Conservation (phyloP, 2,113 vertebrate genomes). For the Zosterops hypoxanthus region DNA sequence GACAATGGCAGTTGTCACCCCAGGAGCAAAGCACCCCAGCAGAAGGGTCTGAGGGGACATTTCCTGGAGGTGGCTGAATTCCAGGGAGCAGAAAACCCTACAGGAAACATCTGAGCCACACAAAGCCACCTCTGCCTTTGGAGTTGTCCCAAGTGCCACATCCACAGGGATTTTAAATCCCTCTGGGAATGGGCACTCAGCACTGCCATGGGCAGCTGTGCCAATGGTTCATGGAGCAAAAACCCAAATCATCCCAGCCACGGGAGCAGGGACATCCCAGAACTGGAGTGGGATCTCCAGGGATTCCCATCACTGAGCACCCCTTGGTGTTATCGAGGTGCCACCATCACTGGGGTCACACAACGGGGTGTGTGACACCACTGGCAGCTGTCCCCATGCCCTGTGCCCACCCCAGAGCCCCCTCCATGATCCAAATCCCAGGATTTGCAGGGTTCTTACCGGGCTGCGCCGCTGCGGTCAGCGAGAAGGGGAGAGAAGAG, state of each 20-base stretch:
- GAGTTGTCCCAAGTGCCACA: not conserved
- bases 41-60: not conserved
- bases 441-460: conserved; percentile 76
- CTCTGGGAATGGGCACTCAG: not conserved
- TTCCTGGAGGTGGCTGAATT: accelerated
- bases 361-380: accelerated
- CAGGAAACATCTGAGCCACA: not conserved
- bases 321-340: accelerated
- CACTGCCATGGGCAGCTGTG: not conserved
- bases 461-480: conserved; percentile 98
- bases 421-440: accelerated
- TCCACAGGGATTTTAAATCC: not conserved
- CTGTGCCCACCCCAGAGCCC: not conserved
- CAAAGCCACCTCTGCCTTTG: not conserved
- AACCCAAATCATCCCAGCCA: accelerated
- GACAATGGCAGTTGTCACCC: not conserved
- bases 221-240: accelerated
- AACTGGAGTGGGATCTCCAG: no score
- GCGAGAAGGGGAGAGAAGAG: conserved; percentile 99
- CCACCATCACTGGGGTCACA: not conserved
- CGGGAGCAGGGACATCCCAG: accelerated
- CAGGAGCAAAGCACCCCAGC: not conserved
- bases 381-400: not conserved
- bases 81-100: not conserved
- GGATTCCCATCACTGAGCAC: accelerated